A percentile compares a stretch with the other conserved stretches of the same genome.
Conservation (phyloP, 2,113 vertebrate genomes). For the Gavialis gangeticus region DNA sequence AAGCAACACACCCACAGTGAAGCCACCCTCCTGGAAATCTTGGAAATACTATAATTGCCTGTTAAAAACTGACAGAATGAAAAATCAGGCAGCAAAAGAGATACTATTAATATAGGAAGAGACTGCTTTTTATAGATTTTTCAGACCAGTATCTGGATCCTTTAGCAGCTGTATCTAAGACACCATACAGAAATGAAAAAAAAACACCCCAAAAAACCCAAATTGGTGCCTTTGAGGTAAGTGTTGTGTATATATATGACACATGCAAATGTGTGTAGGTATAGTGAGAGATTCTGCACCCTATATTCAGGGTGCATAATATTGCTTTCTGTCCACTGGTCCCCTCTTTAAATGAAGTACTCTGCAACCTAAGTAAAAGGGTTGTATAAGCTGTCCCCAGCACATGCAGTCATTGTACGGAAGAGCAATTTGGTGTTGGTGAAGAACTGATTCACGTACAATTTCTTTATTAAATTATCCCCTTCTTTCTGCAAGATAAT, state of each 20-base stretch:
- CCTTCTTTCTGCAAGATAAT: background rate
- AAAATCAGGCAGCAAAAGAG: background rate
- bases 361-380: background rate
- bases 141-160: background rate
- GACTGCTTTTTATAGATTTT: background rate
- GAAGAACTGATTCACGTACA: background rate
- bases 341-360: background rate
- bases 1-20: background rate
- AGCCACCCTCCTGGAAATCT: background rate
- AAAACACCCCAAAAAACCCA: background rate
- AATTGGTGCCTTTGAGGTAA: background rate
- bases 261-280: background rate
- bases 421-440: background rate
- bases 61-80: conserved; percentile 2
- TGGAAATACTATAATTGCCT: background rate
- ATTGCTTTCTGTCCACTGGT: background rate
- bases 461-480: background rate
- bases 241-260: background rate
- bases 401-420: background rate
- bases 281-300: background rate
- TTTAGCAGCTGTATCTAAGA: background rate
- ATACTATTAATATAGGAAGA: background rate
- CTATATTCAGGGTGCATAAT: background rate
- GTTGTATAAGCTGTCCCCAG: background rate
- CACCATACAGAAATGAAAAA: background rate